Base-by-base conservation (phyloP, 2,113 vertebrate genomes). In the Melanostigma gelatinosum region DNA sequence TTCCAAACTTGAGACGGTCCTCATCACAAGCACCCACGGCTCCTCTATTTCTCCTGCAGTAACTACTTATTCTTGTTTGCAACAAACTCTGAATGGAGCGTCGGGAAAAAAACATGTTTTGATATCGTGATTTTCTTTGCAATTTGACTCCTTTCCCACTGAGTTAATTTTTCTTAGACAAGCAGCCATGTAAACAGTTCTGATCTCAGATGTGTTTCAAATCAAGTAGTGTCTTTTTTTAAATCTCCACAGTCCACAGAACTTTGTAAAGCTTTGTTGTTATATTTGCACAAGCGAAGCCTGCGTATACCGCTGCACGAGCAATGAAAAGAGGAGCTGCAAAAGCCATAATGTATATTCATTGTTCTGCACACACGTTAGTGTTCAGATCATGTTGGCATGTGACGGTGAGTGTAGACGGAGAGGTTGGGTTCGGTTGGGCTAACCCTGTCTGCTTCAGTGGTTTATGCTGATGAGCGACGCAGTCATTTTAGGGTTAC, bases 401-500 rank as follows among this genome's bases (percentile, higher is more conserved):
- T 44, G 38, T 58, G 67, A 83, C 27, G 22, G 34, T 83, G 75
- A n/a, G 50, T 84, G 70, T 61, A n/a, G 50, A 69, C 65, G 57
- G 57, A 76, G 65, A 72, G 75, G 81, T 63, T 29, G 55, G 66
- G 80, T 42, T 77, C 16, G 12, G 32, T 65, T 55, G 72, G 79
- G 85, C 85, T 87, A 87, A 86, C 85, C 80, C 77, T 52, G 63
- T 84, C 82, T 90, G 65, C 79, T 88, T 72, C 58, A 44, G 77
- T 75, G 79, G 85, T 87, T 87, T 82, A 65, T 82, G 68, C 77
- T 72, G 69, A 77, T 84, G 76, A 85, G 66, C 64, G 77, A 66
- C 71, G 64, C 67, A 80, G 73, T 88, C 83, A 79, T 93, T 92
- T 93, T 89, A 72, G 89, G 80, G 88, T 87, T 90, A 91, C 85